A percentile compares a stretch with the other conserved stretches of the same genome.
Evolutionary conservation across 2,113 vertebrate genomes (phyloP).

Genomic region (Pseudonaja textilis): DNA sequence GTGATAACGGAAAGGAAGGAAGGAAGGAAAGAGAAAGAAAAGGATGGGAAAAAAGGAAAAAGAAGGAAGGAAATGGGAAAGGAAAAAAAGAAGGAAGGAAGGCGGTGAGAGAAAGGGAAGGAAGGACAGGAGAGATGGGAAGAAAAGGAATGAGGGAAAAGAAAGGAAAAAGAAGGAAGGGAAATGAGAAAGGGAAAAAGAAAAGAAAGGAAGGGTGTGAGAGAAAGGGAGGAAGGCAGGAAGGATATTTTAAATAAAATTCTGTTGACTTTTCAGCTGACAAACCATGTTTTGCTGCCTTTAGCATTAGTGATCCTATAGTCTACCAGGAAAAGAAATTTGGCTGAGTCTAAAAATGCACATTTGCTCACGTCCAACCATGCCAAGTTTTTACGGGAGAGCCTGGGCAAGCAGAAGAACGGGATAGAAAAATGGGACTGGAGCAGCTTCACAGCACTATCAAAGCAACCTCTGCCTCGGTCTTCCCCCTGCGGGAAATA

Average conservation of each 20-base stretch:
- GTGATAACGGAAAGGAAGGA: no score
- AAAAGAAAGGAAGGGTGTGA: no score
- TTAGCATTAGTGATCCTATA: background rate
- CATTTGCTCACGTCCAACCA: background rate
- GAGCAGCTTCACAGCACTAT: constrained; percentile 1
- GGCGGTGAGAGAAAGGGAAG: background rate
- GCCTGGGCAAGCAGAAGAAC: background rate
- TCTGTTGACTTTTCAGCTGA: background rate
- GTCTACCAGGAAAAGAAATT: background rate
- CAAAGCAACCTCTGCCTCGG: constrained; percentile 17
- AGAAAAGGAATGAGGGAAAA: background rate
- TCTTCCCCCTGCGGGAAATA: background rate
- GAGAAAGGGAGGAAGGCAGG: background rate
- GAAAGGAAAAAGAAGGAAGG: no score
- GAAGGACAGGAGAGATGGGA: background rate
- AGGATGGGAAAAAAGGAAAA: no score
- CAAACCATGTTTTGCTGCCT: background rate
- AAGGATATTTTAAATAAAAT: background rate
- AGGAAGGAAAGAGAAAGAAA: no score
- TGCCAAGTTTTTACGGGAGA: background rate
- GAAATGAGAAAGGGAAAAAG: no score
- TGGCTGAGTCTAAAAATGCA: background rate
- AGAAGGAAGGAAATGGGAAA: background rate
- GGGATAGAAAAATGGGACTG: background rate
- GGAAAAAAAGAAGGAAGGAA: background rate